Conservation (phyloP, 2,113 vertebrate species). For the Corydoras maculifer region DNA sequence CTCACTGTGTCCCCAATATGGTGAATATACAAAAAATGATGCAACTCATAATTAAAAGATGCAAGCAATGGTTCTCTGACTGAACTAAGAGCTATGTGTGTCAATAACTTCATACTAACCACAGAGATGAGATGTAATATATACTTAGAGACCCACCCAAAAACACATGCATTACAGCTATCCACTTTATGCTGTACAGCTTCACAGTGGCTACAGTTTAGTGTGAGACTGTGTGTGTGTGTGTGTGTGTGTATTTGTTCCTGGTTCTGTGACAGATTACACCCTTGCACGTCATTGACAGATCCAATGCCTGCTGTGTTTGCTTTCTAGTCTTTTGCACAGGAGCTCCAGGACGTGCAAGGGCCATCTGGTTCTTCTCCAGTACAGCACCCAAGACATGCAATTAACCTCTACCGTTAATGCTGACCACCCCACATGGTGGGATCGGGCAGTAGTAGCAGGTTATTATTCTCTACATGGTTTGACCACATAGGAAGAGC, state of each 20-base stretch:
- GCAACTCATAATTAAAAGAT: too few species aligned
- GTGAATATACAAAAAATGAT: too few species aligned
- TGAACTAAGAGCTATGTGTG: too few species aligned
- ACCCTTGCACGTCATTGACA: slow-evolving; percentile 31
- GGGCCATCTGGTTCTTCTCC: slow-evolving; percentile 41
- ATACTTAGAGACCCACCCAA: too few species aligned
- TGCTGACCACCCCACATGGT: slow-evolving; percentile 14
- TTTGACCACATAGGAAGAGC: slow-evolving; percentile 6
- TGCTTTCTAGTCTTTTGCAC: slow-evolving; percentile 34
- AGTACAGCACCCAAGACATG: slow-evolving; percentile 25
- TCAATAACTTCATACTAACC: too few species aligned
- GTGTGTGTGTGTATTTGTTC: slow-evolving; percentile 31
- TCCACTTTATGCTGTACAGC: too few species aligned
- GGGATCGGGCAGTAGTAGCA: slow-evolving; percentile 10
- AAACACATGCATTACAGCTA: too few species aligned
- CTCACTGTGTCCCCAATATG: too few species aligned
- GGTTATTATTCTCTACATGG: background rate
- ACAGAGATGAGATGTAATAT: too few species aligned
- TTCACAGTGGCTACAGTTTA: too few species aligned
- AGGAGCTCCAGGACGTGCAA: slow-evolving; percentile 1
- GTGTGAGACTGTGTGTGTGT: too few species aligned
- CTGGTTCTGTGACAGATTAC: slow-evolving; percentile 35
- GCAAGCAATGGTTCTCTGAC: too few species aligned
- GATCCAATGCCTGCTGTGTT: slow-evolving; percentile 32
- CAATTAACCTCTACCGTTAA: slow-evolving; percentile 27